These are phyloP conservation scores for Cataglyphis livida DNA, from an alignment of 2,888 invertebrate genomes.

Conservation along the genomic window DNA sequence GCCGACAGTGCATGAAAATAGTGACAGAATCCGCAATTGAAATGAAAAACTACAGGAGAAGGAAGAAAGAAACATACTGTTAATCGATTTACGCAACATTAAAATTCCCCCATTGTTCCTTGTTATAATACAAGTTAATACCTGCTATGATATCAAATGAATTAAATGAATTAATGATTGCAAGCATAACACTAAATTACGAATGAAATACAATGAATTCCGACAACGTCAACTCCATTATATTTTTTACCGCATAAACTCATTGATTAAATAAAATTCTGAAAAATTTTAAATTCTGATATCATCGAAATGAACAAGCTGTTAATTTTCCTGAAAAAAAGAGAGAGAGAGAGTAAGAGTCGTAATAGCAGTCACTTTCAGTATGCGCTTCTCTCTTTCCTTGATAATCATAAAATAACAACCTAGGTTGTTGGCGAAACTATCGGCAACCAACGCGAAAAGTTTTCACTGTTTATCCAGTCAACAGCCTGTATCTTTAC, in stretches of 20 bases:
- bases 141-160: background rate
- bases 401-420: conserved; percentile 43
- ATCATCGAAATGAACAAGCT: background rate
- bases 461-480: conserved; percentile 26
- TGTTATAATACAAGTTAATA: background rate
- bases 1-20: background rate
- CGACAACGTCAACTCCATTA: background rate
- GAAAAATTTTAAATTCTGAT: background rate
- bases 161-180: background rate
- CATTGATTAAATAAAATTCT: background rate
- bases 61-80: background rate
- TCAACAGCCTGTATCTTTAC: background rate
- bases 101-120: background rate
- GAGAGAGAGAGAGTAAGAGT: background rate
- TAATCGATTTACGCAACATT: background rate
- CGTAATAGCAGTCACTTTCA: conserved; percentile 5
- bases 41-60: background rate
- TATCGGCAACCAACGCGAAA: conserved; percentile 26
- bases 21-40: background rate
- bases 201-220: background rate
- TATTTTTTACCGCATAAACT: background rate
- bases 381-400: background rate
- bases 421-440: conserved; percentile 31
- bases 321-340: conserved; percentile 28
- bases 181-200: conserved; percentile 1